Conservation (phyloP, 1,140 invertebrate genomes). For the Bombus picipes region DNA sequence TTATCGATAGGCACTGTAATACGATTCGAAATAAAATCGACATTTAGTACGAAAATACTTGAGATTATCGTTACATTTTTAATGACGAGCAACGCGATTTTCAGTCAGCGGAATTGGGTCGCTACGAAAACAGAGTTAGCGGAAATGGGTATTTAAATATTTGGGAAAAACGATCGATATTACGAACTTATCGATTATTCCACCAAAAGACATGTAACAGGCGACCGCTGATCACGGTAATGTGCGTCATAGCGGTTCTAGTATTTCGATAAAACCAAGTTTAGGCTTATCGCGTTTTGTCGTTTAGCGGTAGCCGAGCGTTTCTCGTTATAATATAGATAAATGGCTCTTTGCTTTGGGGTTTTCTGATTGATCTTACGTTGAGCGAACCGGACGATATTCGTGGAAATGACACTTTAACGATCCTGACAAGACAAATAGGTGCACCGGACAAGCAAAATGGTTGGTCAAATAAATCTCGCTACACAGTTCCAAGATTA, state of each 20-base stretch:
- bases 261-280: neutral
- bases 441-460: constrained; percentile 63
- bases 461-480: constrained; percentile 69
- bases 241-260: neutral
- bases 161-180: constrained; percentile 26
- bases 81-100: constrained; percentile 7
- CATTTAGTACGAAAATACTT: constrained; percentile 5
- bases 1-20: neutral
- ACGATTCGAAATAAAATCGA: constrained; percentile 8
- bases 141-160: constrained; percentile 39
- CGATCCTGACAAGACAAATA: constrained; percentile 70
- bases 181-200: constrained; percentile 29
- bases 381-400: constrained; percentile 57
- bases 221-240: neutral
- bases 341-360: constrained; percentile 50
- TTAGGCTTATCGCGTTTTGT: constrained; percentile 20
- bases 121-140: constrained; percentile 45
- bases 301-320: no score
- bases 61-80: neutral
- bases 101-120: constrained; percentile 51
- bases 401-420: constrained; percentile 75
- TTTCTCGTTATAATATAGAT: constrained; percentile 49
- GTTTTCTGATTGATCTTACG: constrained; percentile 62
- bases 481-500: constrained; percentile 69
- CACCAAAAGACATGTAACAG: neutral